These are phyloP conservation scores for Lasioglossum leucozonium DNA, from an alignment of 2,888 invertebrate genomes.

Conservation along the genomic window DNA sequence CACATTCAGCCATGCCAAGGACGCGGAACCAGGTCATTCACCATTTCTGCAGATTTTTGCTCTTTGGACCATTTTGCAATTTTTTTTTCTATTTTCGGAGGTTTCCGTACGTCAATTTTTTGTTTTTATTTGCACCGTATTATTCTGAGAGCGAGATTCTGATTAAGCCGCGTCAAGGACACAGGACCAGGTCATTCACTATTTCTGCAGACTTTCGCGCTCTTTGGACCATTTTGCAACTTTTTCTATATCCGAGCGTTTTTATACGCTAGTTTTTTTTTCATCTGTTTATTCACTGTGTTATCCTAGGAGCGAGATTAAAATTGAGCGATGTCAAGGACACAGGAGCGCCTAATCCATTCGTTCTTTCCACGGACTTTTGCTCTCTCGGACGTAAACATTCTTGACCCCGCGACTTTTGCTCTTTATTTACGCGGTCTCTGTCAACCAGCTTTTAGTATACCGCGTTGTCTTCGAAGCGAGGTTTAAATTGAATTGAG, in stretches of 20 bases:
- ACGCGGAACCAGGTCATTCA: background rate
- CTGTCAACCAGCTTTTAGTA: background rate
- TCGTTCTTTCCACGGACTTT: background rate
- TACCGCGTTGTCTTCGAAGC: background rate
- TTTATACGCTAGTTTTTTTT: background rate
- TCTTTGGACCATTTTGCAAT: background rate
- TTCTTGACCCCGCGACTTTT: background rate
- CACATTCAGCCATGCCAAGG: background rate
- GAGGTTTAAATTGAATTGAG: conserved; percentile 2
- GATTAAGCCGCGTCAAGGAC: background rate
- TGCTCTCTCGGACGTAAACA: background rate
- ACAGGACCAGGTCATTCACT: background rate
- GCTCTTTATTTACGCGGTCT: background rate
- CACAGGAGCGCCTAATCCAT: background rate
- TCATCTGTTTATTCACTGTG: background rate
- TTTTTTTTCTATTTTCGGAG: background rate
- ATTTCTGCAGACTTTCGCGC: background rate
- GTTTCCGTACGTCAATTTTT: background rate
- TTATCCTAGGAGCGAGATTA: background rate
- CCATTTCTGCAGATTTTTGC: background rate
- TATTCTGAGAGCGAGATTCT: background rate
- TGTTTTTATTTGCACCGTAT: background rate
- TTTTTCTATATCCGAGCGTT: background rate
- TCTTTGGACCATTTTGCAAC: background rate
- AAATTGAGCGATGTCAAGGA: background rate